Conservation (phyloP, 2,888 invertebrate species). For the Ectemnius lituratus region DNA sequence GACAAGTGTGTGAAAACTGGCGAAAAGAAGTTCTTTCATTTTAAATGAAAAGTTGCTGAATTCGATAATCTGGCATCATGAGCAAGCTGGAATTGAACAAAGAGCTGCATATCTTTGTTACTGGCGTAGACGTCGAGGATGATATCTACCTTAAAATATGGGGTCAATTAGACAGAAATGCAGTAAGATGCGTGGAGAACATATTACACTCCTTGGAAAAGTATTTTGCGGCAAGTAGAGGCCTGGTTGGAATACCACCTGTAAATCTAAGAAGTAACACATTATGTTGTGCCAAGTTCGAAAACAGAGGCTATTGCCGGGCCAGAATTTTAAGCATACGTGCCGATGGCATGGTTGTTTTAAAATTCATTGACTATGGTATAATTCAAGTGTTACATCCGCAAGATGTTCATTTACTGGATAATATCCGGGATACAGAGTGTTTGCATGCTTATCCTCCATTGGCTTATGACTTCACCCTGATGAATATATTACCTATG, state of each 20-base stretch:
- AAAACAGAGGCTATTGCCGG: slow-evolving; percentile 83
- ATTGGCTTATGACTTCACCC: slow-evolving; percentile 81
- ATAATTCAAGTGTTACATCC: slow-evolving; percentile 82
- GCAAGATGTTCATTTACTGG: slow-evolving; percentile 81
- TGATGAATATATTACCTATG: slow-evolving; percentile 80
- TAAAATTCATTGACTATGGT: slow-evolving; percentile 85
- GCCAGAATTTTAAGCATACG: slow-evolving; percentile 81
- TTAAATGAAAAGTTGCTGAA: slow-evolving; percentile 3
- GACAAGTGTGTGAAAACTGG: slow-evolving; percentile 17
- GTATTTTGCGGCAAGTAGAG: slow-evolving; percentile 78
- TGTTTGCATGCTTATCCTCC: slow-evolving; percentile 78
- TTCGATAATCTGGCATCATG: slow-evolving; percentile 10
- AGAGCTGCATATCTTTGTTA: slow-evolving; percentile 79
- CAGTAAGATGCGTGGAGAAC: slow-evolving; percentile 81
- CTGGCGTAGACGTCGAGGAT: slow-evolving; percentile 85
- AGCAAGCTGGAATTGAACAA: slow-evolving; percentile 38
- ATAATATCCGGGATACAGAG: slow-evolving; percentile 79
- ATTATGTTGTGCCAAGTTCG: slow-evolving; percentile 84
- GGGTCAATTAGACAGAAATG: slow-evolving; percentile 82
- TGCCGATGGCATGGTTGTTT: slow-evolving; percentile 80
- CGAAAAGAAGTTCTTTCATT: not conserved
- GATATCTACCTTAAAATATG: slow-evolving; percentile 85
- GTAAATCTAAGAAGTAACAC: slow-evolving; percentile 77
- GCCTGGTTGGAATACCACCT: slow-evolving; percentile 65
- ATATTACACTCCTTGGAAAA: slow-evolving; percentile 68